phyloP scores from a whole-genome alignment of 1,140 invertebrate species.

The Caerostris darwini region DNA sequence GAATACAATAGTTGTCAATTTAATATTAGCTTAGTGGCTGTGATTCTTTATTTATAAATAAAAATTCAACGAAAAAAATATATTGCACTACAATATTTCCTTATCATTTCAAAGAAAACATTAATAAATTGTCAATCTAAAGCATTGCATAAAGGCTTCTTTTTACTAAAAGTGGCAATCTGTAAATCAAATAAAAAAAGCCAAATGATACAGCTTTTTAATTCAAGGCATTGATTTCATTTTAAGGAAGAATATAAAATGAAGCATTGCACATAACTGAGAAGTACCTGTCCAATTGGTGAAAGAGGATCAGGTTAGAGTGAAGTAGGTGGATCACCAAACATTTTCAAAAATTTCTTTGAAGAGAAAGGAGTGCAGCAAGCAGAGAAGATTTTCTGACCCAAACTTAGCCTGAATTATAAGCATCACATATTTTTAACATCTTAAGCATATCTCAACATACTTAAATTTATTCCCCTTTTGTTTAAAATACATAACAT shows the following conservation, averaged over 20 bases:
- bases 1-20: too few relatives aligned
- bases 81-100: too few relatives aligned
- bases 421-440: constrained; percentile 41
- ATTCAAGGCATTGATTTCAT: neutral
- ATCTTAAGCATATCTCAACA: neutral
- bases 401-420: constrained; percentile 73
- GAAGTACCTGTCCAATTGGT: constrained; percentile 53
- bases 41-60: too few relatives aligned
- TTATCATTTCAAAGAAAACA: too few relatives aligned
- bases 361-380: constrained; percentile 68
- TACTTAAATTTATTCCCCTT: too few relatives aligned
- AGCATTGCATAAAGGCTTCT: too few relatives aligned
- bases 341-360: constrained; percentile 69
- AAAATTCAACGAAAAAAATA: too few relatives aligned
- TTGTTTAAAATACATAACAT: too few relatives aligned
- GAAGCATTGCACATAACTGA: constrained; percentile 39
- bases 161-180: constrained; percentile 7
- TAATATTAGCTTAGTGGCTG: too few relatives aligned
- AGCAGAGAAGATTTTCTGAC: constrained; percentile 67
- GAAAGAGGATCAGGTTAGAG: constrained; percentile 52
- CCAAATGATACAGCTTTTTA: neutral
- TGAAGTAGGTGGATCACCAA: constrained; percentile 73
- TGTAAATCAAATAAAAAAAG: neutral
- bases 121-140: too few relatives aligned
- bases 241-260: constrained; percentile 23